Percentiles rank a stretch among this genome's conserved stretches.
phyloP scores from a whole-genome alignment of 2,113 vertebrate genomes.

The Toxotes chatareus region DNA sequence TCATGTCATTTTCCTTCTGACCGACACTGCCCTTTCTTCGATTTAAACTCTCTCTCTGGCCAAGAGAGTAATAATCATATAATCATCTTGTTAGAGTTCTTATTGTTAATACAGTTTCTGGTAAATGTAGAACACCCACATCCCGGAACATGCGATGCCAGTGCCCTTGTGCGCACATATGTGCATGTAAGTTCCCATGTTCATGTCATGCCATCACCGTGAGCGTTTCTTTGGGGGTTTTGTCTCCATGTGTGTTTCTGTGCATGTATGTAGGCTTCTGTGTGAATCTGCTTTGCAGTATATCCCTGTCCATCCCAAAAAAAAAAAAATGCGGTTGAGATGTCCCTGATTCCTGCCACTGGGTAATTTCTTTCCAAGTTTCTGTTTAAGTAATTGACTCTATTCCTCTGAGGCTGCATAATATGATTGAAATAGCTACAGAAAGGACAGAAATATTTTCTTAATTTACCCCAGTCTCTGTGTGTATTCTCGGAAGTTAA shows the following conservation, averaged over 20 bases:
- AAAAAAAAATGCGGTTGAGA: conserved; percentile 61
- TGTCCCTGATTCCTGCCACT: conserved; percentile 63
- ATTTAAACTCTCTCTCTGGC: conserved; percentile 44
- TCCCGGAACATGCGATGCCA: conserved; percentile 35
- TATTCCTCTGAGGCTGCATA: conserved; percentile 43
- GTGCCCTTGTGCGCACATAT: background rate
- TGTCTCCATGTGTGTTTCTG: conserved; percentile 26
- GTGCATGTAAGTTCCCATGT: conserved; percentile 25
- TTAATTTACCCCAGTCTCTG: conserved; percentile 48
- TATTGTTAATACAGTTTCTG: conserved; percentile 73
- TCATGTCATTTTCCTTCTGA: conserved; percentile 68
- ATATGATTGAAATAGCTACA: conserved; percentile 68
- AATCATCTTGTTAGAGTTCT: conserved; percentile 66
- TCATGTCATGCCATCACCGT: conserved; percentile 15
- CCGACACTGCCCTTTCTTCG: conserved; percentile 64
- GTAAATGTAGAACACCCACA: conserved; percentile 65
- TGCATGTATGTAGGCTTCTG: conserved; percentile 7
- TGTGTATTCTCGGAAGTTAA: conserved; percentile 69
- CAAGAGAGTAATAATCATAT: conserved; percentile 71
- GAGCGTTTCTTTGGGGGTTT: conserved; percentile 17
- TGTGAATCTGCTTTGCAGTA: conserved; percentile 42
- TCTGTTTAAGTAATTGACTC: conserved; percentile 71
- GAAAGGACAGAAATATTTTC: conserved; percentile 62
- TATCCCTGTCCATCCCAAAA: conserved; percentile 55
- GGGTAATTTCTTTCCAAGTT: conserved; percentile 63